phyloP scores from a whole-genome alignment of 2,888 invertebrate species.

The Scaptodrosophila latifasciaeformis region DNA sequence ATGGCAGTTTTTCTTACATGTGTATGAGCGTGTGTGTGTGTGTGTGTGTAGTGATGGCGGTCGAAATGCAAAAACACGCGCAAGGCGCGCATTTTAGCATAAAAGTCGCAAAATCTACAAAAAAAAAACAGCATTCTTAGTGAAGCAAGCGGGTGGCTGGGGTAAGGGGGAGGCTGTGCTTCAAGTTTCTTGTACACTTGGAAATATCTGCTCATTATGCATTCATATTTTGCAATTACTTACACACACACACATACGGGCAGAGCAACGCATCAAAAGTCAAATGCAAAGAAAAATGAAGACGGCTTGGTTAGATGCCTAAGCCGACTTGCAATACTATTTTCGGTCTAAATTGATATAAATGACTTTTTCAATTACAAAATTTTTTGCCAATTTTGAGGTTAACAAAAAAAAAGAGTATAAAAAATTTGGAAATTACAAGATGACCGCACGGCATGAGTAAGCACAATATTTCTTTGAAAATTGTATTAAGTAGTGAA shows the following conservation, averaged over 20 bases:
- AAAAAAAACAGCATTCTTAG: too few species aligned
- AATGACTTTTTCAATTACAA: too few species aligned
- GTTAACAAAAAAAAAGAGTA: too few species aligned
- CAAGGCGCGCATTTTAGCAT: conserved; percentile 60
- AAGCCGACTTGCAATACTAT: too few species aligned
- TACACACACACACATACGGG: conserved; percentile 15
- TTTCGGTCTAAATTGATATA: too few species aligned
- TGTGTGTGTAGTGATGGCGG: conserved; percentile 29
- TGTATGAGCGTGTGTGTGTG: conserved; percentile 45
- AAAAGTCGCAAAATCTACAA: conserved; percentile 49
- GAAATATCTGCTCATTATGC: conserved; percentile 71
- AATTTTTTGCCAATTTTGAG: too few species aligned
- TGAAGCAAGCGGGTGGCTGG: background rate
- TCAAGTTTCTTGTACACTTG: conserved; percentile 62
- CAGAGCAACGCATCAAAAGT: conserved; percentile 10
- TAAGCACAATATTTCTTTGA: too few species aligned
- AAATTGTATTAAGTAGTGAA: too few species aligned
- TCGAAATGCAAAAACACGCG: conserved; percentile 60
- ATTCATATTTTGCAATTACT: conserved; percentile 71
- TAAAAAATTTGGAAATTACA: too few species aligned
- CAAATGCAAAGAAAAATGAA: background rate
- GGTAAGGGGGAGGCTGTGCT: conserved; percentile 22
- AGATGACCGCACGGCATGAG: too few species aligned
- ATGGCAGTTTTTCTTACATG: background rate
- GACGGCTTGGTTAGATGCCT: too few species aligned